Evolutionary conservation across 2,888 invertebrate genomes (phyloP).

Genomic region (Iphiclides podalirius): DNA sequence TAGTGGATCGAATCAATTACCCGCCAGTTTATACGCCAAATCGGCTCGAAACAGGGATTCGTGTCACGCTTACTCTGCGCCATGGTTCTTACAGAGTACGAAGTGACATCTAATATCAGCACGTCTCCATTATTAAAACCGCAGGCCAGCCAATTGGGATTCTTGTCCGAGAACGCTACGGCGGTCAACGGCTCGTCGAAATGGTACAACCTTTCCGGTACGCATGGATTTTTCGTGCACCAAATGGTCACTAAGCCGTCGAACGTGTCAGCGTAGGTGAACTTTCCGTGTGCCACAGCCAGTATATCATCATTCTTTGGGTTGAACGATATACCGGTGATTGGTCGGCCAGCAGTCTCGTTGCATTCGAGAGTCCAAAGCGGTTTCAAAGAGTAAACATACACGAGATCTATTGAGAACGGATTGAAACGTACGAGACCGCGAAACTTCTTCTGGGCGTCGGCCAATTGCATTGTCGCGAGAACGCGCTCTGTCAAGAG

Average conservation of each 20-base stretch:
- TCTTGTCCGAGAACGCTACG: conserved; percentile 83
- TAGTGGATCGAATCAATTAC: conserved; percentile 62
- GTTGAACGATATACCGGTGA: conserved; percentile 84
- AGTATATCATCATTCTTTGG: conserved; percentile 84
- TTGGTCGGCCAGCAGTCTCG: conserved; percentile 75
- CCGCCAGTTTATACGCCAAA: conserved; percentile 85
- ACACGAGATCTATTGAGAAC: conserved; percentile 81
- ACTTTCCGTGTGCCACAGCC: conserved; percentile 88
- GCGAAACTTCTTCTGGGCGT: conserved; percentile 85
- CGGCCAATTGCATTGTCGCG: conserved; percentile 83
- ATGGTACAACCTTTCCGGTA: conserved; percentile 85
- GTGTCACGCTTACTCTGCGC: conserved; percentile 78
- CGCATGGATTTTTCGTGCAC: conserved; percentile 89
- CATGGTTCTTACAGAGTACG: conserved; percentile 69
- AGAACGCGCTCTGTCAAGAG: conserved; percentile 86
- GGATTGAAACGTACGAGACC: conserved; percentile 83
- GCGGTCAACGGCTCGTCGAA: conserved; percentile 84
- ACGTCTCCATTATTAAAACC: conserved; percentile 88
- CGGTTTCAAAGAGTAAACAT: conserved; percentile 82
- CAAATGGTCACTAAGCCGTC: conserved; percentile 86
- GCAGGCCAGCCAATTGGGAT: conserved; percentile 86
- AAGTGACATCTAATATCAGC: conserved; percentile 85
- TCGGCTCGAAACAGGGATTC: conserved; percentile 83
- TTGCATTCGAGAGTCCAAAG: conserved; percentile 84
- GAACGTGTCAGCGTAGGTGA: conserved; percentile 76